Percentiles rank a stretch among this genome's conserved stretches.
Evolutionary conservation across 1,140 invertebrate genomes (phyloP).

Genomic region (Bradynema listronoti): DNA sequence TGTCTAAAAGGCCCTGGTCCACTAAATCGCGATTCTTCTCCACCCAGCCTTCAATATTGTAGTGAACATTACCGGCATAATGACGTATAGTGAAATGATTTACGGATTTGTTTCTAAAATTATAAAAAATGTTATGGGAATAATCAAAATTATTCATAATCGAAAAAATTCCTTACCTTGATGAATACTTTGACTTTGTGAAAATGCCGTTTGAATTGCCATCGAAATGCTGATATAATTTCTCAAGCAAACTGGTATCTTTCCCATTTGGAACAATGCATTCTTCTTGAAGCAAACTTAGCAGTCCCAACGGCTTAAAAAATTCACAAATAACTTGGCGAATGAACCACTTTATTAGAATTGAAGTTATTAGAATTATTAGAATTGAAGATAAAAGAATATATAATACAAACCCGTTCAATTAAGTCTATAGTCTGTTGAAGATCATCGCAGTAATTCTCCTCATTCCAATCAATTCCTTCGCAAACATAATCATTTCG

Average conservation of each 20-base stretch:
- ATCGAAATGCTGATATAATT: slow-evolving; percentile 66
- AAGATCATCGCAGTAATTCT: slow-evolving; percentile 98
- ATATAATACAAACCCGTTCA: slow-evolving; percentile 74
- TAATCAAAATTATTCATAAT: no score
- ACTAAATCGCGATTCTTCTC: slow-evolving; percentile 99
- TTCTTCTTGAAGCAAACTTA: slow-evolving; percentile 99
- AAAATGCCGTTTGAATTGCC: slow-evolving; percentile 25
- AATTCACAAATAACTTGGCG: slow-evolving; percentile 1
- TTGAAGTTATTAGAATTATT: no score
- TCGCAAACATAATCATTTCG: slow-evolving; percentile 93
- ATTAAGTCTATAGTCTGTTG: slow-evolving; percentile 94
- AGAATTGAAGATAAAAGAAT: no score
- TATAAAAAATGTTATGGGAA: no score
- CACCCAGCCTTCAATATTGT: slow-evolving; percentile 95
- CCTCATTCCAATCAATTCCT: slow-evolving; percentile 72
- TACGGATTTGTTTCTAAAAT: slow-evolving; percentile 93
- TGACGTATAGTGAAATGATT: slow-evolving; percentile 90
- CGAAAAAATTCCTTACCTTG: slow-evolving; percentile 27
- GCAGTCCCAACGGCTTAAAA: slow-evolving; percentile 90
- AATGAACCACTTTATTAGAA: slow-evolving; percentile 1
- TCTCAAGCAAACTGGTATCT: slow-evolving; percentile 93
- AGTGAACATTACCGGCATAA: slow-evolving; percentile 90
- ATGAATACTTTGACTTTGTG: slow-evolving; percentile 49
- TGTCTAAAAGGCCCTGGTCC: slow-evolving; percentile 63
- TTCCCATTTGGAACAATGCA: slow-evolving; percentile 99